Percentiles rank a stretch among this genome's conserved stretches.
Conservation (phyloP, 2,797 vertebrate species). For the Argentina silus region DNA sequence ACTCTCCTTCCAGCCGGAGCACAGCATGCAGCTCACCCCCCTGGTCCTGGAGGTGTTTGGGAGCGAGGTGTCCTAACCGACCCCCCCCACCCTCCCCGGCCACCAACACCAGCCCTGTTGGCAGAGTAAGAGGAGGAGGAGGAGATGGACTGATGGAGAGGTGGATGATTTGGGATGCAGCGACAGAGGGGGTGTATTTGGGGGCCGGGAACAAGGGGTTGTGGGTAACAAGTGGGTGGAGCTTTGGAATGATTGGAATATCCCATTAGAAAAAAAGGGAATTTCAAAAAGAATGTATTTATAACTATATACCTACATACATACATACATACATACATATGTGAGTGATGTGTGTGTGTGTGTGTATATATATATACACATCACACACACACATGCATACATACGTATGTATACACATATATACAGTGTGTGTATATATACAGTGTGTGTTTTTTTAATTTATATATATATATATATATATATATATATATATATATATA, state of each 20-base stretch:
- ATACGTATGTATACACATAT: not conserved
- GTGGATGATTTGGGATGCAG: not conserved
- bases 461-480: conserved; percentile 75
- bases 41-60: conserved; percentile 96
- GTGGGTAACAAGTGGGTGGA: not conserved
- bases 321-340: not conserved
- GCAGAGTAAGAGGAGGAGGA: not conserved
- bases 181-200: not conserved
- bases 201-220: not conserved
- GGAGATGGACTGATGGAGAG: conserved; percentile 27
- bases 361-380: conserved; percentile 24
- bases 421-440: conserved; percentile 41
- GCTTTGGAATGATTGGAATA: conserved; percentile 49
- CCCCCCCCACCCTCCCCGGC: conserved; percentile 61
- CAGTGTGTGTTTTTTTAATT: no score
- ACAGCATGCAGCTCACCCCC: conserved; percentile 94
- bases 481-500: not conserved
- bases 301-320: conserved; percentile 48
- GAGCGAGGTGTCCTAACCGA: conserved; percentile 89
- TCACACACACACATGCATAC: not conserved
- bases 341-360: no score
- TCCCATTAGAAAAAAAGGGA: conserved; percentile 62
- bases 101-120: not conserved
- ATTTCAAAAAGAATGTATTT: conserved; percentile 75
- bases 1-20: conserved; percentile 91